Base-by-base conservation (phyloP, 2,113 vertebrate species). In the Trichechus manatus region DNA sequence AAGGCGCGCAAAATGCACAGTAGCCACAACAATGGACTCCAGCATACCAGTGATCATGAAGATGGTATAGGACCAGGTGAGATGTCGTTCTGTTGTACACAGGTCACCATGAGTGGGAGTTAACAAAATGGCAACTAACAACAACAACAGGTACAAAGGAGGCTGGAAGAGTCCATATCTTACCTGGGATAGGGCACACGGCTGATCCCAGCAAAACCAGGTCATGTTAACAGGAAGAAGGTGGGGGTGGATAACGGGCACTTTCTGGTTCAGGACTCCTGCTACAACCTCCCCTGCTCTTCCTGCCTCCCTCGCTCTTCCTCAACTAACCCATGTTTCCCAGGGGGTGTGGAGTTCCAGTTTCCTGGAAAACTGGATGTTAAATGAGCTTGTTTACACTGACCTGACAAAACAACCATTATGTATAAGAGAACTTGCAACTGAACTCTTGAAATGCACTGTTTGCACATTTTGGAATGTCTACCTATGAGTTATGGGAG, bases 211-310 rank as follows among this genome's bases (percentile, higher is more conserved):
- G 63, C 42, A 25, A 75, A 53, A 1, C 4, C 20, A 13, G 56
- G 29, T 1, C 1, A 0, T 36, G 3, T 31, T 7, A 29, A 22
- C 6, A 0, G 72, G 14, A 42, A 1, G 9, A 0, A 33, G 15
- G 3, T 5, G 1, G 10, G 0, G 9, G 53, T 42, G 7, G 64
- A 7, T 25, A 14, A 3, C 25, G 0, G 3, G 33, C 10, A 7
- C 11, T 23, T 19, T 27, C 39, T 19, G 15, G 3, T 5, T 14
- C 70, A 31, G 33, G 39, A 15, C 5, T 29, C 9, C 9, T 5
- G 1, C 3, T 7, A 4, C 10, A 5, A 0, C 14, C 5, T 8
- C 7, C 33, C 1, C 59, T 22, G 1, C 47, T 8, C 22, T 11
- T 1, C 29, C 33, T 5, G 17, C 70, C 8, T n/a, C 2, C 13